Conservation (phyloP, 2,113 vertebrate genomes). For the Turdus rufiventris region DNA sequence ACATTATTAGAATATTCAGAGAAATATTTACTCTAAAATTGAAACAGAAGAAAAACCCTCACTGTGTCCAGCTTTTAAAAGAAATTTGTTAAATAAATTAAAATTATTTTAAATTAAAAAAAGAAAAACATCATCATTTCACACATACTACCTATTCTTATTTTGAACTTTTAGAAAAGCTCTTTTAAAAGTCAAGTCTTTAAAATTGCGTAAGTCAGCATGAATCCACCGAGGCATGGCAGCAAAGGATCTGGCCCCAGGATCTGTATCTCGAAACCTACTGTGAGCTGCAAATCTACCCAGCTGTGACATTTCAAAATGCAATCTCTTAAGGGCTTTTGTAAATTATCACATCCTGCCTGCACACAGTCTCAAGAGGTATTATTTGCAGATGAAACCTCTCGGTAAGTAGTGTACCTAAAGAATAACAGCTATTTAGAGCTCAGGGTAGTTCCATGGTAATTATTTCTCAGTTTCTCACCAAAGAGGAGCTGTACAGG, state of each 20-base stretch:
- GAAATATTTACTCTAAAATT: not conserved
- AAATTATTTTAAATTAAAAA: not conserved
- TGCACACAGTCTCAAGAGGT: not conserved
- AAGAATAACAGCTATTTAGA: not conserved
- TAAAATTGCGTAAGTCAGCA: not conserved
- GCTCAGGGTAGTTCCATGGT: not conserved
- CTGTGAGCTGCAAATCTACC: not conserved
- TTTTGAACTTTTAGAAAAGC: not conserved
- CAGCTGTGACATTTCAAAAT: not conserved
- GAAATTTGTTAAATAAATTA: not conserved
- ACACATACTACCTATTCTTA: rapidly evolving
- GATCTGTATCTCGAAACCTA: not conserved
- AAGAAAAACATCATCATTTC: not conserved
- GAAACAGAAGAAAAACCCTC: not conserved
- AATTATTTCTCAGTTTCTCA: not conserved
- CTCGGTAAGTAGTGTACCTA: not conserved
- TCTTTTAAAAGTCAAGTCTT: not conserved
- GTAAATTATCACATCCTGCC: not conserved
- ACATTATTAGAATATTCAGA: not conserved
- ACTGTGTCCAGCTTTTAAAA: not conserved
- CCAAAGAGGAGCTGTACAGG: not conserved
- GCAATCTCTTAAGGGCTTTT: not conserved
- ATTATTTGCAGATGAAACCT: not conserved
- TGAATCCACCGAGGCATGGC: not conserved
- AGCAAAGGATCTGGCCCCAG: not conserved